Evolutionary conservation across 37 sponge, comb jelly and placozoan species (phyloP).

Genomic region (Halisarca cf. caerulea): DNA sequence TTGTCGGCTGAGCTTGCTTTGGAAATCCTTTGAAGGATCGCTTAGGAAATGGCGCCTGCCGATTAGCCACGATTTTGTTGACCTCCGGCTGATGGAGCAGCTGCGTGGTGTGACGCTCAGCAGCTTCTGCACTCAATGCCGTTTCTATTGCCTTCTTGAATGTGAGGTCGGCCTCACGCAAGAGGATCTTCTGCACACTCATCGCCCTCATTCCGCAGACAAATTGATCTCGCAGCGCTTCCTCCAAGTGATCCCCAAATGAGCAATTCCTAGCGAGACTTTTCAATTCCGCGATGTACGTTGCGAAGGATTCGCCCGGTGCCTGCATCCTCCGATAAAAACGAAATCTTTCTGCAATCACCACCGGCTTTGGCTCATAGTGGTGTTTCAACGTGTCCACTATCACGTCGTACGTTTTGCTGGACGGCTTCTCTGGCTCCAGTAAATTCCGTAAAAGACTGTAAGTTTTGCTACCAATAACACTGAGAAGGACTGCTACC

Average conservation of each 20-base stretch:
- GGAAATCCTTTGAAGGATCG: background rate
- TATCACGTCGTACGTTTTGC: background rate
- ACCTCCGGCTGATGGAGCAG: background rate
- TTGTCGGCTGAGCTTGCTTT: background rate
- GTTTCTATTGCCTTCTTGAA: background rate
- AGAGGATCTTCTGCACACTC: background rate
- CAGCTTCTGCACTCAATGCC: background rate
- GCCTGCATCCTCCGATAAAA: conserved; percentile 25
- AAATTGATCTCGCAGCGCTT: conserved; percentile 10
- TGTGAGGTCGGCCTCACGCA: conserved; percentile 19
- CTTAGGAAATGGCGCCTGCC: background rate
- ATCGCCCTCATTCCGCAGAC: background rate
- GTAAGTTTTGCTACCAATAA: conserved; percentile 27
- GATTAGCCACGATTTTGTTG: background rate
- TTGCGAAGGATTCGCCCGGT: background rate
- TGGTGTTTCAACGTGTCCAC: background rate
- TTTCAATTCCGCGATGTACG: conserved; percentile 10
- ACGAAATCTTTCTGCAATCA: conserved; percentile 16
- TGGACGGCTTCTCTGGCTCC: background rate
- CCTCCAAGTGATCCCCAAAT: background rate
- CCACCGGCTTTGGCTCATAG: conserved; percentile 22
- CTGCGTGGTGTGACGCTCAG: background rate
- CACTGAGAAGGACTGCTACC: conserved; percentile 19
- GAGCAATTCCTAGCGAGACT: conserved; percentile 1
- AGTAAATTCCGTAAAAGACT: background rate